Base-by-base conservation (phyloP, 2,113 vertebrate genomes). In the Coptodon rendalli region DNA sequence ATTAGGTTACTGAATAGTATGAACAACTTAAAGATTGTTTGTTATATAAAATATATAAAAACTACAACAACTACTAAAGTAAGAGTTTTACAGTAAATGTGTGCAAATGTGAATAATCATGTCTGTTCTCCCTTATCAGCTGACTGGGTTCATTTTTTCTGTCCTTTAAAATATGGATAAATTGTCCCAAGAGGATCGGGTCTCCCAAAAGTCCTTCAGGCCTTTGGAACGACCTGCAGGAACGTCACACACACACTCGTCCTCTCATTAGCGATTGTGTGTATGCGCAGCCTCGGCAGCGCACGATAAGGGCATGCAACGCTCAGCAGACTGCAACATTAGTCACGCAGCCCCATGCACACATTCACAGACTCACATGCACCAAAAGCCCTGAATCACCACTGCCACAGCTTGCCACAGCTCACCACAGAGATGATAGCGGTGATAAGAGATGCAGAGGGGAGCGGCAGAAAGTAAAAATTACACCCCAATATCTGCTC, bases 251-350 rank as follows among this genome's bases (percentile, higher is more conserved):
- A 38, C 80, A 43, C 87, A 81, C 87, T 6, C 29, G 22, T 43
- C 36, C 86, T 96, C 98, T 99, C 98, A 99, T 99, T 99, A 99
- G 96, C 59, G 48, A 99, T 98, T 98, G 98, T 99, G 97, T 98
- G 96, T 97, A 99, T 99, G 97, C 97, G 96, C 97, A 97, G 98
- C 98, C 97, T 98, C 97, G 97, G 97, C 96, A 96, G 97, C 95
- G 96, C 97, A 97, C 96, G 98, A 99, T 99, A 99, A 99, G 98
- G 96, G 96, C 97, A 96, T 97, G 97, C 97, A 96, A 97, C 96
- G 97, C 98, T 98, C 98, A 98, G 98, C 97, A 97, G 98, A 97
- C 97, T 97, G 97, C 97, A 97, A 97, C 98, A 98, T 99, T 99
- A 98, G 98, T 98, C 97, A 98, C 97, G 97, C 97, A 97, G 96